These are phyloP conservation scores for Pachliopta kotzebuea DNA, from an alignment of 2,888 invertebrate genomes.

Conservation along the genomic window DNA sequence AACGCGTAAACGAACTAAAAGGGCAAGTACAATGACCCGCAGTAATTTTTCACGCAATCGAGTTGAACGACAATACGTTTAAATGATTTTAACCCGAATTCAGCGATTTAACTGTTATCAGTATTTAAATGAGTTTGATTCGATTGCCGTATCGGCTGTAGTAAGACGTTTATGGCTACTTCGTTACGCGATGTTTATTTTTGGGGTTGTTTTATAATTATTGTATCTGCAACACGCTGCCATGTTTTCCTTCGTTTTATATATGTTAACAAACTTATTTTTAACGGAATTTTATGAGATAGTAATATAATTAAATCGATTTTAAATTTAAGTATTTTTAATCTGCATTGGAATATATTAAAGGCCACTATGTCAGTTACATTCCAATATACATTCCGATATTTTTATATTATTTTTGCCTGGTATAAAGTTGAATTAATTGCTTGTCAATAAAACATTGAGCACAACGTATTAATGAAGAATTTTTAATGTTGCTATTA, in stretches of 20 bases:
- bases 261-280: not conserved
- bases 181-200: constrained; percentile 50
- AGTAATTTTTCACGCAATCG: constrained; percentile 29
- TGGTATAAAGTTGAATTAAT: constrained; percentile 23
- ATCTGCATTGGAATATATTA: not conserved
- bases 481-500: constrained; percentile 26
- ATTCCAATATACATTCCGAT: constrained; percentile 7
- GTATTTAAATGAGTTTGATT: constrained; percentile 53
- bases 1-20: constrained; percentile 5
- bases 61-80: constrained; percentile 25
- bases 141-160: constrained; percentile 50
- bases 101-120: constrained; percentile 43
- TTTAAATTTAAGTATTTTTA: not conserved
- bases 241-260: not conserved
- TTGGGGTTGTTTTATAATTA: constrained; percentile 27
- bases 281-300: not conserved
- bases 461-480: constrained; percentile 23
- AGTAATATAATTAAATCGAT: not conserved
- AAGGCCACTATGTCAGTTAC: constrained; percentile 11
- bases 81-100: constrained; percentile 43
- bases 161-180: constrained; percentile 54
- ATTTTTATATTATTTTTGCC: constrained; percentile 11
- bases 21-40: constrained; percentile 24
- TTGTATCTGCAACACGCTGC: constrained; percentile 7
- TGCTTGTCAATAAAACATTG: constrained; percentile 23